These are phyloP conservation scores for Cacoxenus indagator DNA, from an alignment of 2,888 invertebrate species.

Conservation along the genomic window DNA sequence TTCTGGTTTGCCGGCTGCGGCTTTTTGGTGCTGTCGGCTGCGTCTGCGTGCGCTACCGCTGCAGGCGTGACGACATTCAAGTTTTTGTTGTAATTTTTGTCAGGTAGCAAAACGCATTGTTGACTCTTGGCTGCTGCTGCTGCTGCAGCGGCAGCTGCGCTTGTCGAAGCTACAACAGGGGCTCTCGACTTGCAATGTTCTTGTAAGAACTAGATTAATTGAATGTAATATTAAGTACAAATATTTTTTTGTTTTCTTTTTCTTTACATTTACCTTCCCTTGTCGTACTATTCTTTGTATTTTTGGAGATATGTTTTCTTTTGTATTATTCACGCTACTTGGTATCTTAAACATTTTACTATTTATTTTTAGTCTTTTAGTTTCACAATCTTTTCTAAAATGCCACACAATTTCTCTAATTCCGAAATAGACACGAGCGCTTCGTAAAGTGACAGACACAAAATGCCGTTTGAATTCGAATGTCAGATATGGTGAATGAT, in stretches of 20 bases:
- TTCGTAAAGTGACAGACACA: not conserved
- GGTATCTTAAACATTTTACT: constrained; percentile 49
- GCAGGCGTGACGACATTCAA: constrained; percentile 11
- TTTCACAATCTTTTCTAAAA: constrained; percentile 1
- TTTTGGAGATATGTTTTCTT: constrained; percentile 49
- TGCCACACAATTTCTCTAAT: constrained; percentile 46
- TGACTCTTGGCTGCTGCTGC: not conserved
- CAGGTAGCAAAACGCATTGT: not conserved
- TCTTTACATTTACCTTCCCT: not conserved
- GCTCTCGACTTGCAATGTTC: constrained; percentile 20
- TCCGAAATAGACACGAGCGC: constrained; percentile 48
- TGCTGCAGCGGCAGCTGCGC: constrained; percentile 16
- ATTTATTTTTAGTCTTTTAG: not conserved
- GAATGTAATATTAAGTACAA: not conserved
- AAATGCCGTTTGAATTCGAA: constrained; percentile 58
- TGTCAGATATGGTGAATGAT: constrained; percentile 2
- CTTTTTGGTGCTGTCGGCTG: not conserved
- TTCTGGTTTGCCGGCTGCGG: constrained; percentile 33
- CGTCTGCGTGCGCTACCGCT: constrained; percentile 21
- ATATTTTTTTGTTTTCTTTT: not conserved
- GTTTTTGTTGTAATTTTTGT: constrained; percentile 19
- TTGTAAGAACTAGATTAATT: constrained; percentile 37
- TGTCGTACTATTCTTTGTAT: not conserved
- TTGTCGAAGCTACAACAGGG: not conserved
- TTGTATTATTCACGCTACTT: constrained; percentile 40